Evolutionary conservation across 1,140 invertebrate species (phyloP).

Genomic region (Papilio aristodemus): DNA sequence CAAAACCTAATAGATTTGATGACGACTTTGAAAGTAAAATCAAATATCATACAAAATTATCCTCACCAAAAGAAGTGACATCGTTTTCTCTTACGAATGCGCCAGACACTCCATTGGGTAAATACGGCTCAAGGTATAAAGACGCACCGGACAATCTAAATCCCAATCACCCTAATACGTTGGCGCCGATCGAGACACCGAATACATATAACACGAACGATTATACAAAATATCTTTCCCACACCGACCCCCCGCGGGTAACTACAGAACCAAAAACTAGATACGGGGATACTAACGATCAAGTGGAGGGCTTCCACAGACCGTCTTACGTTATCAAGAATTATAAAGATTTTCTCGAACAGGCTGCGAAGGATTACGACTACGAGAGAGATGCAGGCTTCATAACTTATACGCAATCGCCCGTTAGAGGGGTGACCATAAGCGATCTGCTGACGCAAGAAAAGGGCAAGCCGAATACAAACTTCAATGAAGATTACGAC

Average conservation of each 20-base stretch:
- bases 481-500: slow-evolving; percentile 57
- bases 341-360: slow-evolving; percentile 61
- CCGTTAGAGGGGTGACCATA: slow-evolving; percentile 45
- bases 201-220: slow-evolving; percentile 24
- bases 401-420: slow-evolving; percentile 44
- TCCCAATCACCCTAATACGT: background rate
- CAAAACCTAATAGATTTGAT: slow-evolving; percentile 53
- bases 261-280: slow-evolving; percentile 19
- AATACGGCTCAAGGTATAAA: background rate
- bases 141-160: background rate
- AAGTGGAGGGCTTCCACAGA: slow-evolving; percentile 51
- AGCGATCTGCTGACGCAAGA: slow-evolving; percentile 37
- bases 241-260: slow-evolving; percentile 42
- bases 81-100: slow-evolving; percentile 31
- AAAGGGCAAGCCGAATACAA: slow-evolving; percentile 37
- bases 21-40: slow-evolving; percentile 50
- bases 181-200: background rate
- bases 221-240: slow-evolving; percentile 46
- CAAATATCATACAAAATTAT: slow-evolving; percentile 46
- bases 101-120: slow-evolving; percentile 1
- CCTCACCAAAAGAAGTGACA: slow-evolving; percentile 41
- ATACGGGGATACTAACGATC: slow-evolving; percentile 30
- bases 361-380: slow-evolving; percentile 52
- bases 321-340: slow-evolving; percentile 60
- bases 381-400: slow-evolving; percentile 52